Conservation (phyloP, 2,113 vertebrate species). For the Colius striatus region DNA sequence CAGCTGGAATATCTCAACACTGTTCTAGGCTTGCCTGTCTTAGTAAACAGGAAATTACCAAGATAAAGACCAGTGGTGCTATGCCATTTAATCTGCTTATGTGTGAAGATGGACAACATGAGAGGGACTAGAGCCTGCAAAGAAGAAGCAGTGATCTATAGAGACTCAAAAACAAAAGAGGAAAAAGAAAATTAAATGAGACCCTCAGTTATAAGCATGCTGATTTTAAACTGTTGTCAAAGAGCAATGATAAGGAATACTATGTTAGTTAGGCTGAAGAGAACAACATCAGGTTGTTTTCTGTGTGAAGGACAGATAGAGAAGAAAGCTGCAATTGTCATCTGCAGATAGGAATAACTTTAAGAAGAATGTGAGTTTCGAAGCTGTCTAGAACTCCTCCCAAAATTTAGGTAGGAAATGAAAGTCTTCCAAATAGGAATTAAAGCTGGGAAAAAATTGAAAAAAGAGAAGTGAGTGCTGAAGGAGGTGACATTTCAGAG, state of each 20-base stretch:
- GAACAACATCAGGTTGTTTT: fast-evolving
- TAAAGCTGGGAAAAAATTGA: neutral
- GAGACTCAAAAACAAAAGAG: neutral
- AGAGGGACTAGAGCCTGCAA: neutral
- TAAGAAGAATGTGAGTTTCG: neutral
- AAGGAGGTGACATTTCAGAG: neutral
- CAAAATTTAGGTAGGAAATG: neutral
- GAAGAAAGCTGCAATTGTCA: neutral
- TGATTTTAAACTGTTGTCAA: neutral
- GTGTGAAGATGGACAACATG: neutral
- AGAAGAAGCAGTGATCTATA: neutral
- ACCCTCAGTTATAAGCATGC: neutral
- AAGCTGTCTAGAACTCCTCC: neutral
- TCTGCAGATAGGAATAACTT: neutral
- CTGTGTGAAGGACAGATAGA: neutral
- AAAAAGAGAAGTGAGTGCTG: neutral
- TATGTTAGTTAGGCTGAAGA: neutral
- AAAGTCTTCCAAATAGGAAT: neutral
- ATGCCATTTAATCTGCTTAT: neutral
- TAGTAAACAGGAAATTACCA: neutral
- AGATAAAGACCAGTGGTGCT: neutral
- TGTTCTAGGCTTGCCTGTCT: neutral
- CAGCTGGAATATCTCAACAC: neutral
- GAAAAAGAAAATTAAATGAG: neutral
- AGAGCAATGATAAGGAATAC: neutral